These are phyloP conservation scores for Caenorhabditis uteleia DNA, from an alignment of 2,888 invertebrate genomes.

Conservation along the genomic window DNA sequence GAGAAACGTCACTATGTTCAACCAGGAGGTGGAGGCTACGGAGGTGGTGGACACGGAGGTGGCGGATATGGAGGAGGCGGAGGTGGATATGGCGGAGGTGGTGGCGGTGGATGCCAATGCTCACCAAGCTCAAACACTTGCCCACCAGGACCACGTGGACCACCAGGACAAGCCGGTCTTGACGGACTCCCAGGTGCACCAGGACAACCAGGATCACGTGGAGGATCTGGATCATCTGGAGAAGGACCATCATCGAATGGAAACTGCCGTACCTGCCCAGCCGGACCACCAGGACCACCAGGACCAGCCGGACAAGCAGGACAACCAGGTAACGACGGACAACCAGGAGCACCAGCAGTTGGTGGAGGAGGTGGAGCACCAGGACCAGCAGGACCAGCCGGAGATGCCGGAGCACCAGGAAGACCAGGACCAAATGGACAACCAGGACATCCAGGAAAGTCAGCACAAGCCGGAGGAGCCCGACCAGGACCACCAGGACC, in stretches of 20 bases:
- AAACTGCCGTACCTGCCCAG: slow-evolving; percentile 38
- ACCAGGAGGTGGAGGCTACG: slow-evolving; percentile 1
- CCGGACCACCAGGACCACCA: slow-evolving; percentile 41
- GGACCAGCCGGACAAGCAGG: slow-evolving; percentile 38
- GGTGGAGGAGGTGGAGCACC: slow-evolving; percentile 33
- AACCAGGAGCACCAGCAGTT: slow-evolving; percentile 35
- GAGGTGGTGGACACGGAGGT: slow-evolving; percentile 14
- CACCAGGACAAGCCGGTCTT: slow-evolving; percentile 38
- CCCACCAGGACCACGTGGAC: slow-evolving; percentile 45
- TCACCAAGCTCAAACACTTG: slow-evolving; percentile 24
- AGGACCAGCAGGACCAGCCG: slow-evolving; percentile 38
- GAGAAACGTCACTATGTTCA: slow-evolving; percentile 30
- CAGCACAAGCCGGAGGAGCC: slow-evolving; percentile 24
- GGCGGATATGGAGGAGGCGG: slow-evolving; percentile 8
- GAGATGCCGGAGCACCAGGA: slow-evolving; percentile 40
- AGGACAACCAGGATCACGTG: slow-evolving; percentile 9
- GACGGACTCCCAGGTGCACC: slow-evolving; percentile 14
- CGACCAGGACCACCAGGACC: slow-evolving; percentile 44
- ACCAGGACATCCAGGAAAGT: slow-evolving; percentile 39
- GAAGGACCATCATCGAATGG: slow-evolving; percentile 4
- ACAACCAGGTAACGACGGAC: slow-evolving; percentile 38
- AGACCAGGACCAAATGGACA: slow-evolving; percentile 25
- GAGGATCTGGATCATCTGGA: slow-evolving; percentile 14
- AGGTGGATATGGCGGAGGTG: slow-evolving; percentile 12
- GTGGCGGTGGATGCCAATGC: slow-evolving; percentile 29